Evolutionary conservation across 2,113 vertebrate genomes (phyloP), one percentile per base, ranked within the genome.

Genomic region (Hucho hucho): DNA sequence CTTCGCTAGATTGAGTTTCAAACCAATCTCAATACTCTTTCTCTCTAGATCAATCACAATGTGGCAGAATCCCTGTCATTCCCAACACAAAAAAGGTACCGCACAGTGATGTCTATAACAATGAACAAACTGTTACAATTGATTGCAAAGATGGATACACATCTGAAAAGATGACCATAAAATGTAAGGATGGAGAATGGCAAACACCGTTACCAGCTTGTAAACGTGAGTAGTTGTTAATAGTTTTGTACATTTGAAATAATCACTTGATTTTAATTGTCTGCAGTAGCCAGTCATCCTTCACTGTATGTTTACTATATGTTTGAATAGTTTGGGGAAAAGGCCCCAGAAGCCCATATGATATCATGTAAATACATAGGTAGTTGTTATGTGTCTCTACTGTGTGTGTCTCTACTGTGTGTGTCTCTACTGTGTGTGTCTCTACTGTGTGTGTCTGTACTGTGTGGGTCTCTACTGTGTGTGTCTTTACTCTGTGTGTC

Each of bases 51-150:
- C 1, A 75, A 0, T 29, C 0, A 4, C 0, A 0, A 0, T 91
- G 90, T 82, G 75, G 75, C 37, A 1, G 24, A 43, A 0, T 18
- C 75, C 88, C 88, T 68, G 13, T 0, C 12, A 82, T 90, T 79
- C 67, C 68, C n/a, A 78, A 90, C n/a, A 64, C 58, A 47, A 4
- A 0, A 7, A 12, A 6, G 4, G 11, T 0, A 4, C 0, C 0
- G 6, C 1, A 0, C 9, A 0, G 0, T 1, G 1, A 0, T 0
- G 0, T 0, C 6, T 26, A 65, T 6, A 0, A 0, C 9, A 0
- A 43, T 0, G 6, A 16, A 0, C 0, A 22, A 12, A 26, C 0
- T 0, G 0, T 49, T 26, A 0, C 0, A 0, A 68, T 89, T 43
- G 0, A 0, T 1, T 91, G 90, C 66, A 9, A 79, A 0, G 0